Evolutionary conservation across 1,140 invertebrate species (phyloP).

Genomic region (Drosophila funebris): DNA sequence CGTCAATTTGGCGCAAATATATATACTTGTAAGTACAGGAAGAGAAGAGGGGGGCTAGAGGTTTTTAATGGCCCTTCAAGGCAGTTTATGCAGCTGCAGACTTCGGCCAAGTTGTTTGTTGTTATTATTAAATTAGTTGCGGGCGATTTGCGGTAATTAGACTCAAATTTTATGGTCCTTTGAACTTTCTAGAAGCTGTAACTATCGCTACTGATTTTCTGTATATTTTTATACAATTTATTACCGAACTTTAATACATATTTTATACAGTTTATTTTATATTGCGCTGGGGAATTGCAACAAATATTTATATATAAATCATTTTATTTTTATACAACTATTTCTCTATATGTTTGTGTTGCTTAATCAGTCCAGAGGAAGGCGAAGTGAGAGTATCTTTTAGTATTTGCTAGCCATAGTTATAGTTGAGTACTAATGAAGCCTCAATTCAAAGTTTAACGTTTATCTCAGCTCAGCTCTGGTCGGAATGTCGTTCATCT

Average conservation of each 20-base stretch:
- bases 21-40: slow-evolving; percentile 1
- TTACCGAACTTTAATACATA: slow-evolving; percentile 11
- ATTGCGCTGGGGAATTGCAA: neutral
- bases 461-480: slow-evolving; percentile 8
- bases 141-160: slow-evolving; percentile 80
- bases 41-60: slow-evolving; percentile 11
- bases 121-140: slow-evolving; percentile 81
- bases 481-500: slow-evolving; percentile 35
- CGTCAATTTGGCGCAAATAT: slow-evolving; percentile 69
- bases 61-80: slow-evolving; percentile 76
- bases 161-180: slow-evolving; percentile 66
- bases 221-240: slow-evolving; percentile 20
- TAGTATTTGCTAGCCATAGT: neutral
- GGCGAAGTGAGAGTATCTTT: neutral
- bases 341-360: neutral
- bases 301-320: neutral
- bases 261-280: slow-evolving; percentile 8
- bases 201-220: slow-evolving; percentile 1
- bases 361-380: neutral
- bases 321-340: neutral
- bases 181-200: slow-evolving; percentile 27
- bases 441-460: slow-evolving; percentile 6
- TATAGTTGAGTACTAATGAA: neutral
- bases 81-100: slow-evolving; percentile 64
- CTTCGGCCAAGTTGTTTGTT: slow-evolving; percentile 47